Evolutionary conservation across 2,888 invertebrate genomes (phyloP), one percentile per base, ranked within the genome.

Genomic region (Meghimatium bilineatum): DNA sequence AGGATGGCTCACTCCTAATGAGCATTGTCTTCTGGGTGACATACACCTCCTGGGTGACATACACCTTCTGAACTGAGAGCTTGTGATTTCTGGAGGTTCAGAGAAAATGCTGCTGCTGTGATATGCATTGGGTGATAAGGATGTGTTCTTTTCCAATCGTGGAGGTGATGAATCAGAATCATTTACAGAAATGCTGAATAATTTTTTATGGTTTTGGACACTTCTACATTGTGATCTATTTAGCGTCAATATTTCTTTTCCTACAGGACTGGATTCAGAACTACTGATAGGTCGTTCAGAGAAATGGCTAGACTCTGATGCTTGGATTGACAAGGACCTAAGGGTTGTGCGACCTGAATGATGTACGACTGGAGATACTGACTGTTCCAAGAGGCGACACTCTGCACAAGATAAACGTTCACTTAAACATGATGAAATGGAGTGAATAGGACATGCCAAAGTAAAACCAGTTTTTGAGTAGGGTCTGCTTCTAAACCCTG

Each of bases 131-230:
- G 83, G 83, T 71, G 83, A 83, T 44, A 83, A 67, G 12, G 82
- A 75, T 78, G 60, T 36, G 26, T 56, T 84, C 36, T 80, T 80
- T 56, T 84, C 80, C 44, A 84, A 63, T 69, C 80, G 34, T 10
- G 83, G 84, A 38, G 84, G 80, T 34, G 84, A 84, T 36, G 84
- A 75, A 49, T 84, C 84, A 74, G 84, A 84, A 49, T 84, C 84
- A 63, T 84, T 56, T 12, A 67, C 75, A 32, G 80, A 84, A 32
- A 75, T 34, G 29, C 63, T 84, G 17, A 76, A 69, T 36, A 76
- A 84, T 77, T 84, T 84, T 36, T 76, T 36, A 26, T 52, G 72
- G 60, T 80, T 80, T 49, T 74, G 63, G 20, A 60, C 72, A 74
- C 32, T 71, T 76, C 71, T 76, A 36, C 12, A 17, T 0, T 36